These are phyloP conservation scores for Eriocheir sinensis DNA, from an alignment of 1,140 invertebrate species.

Conservation along the genomic window DNA sequence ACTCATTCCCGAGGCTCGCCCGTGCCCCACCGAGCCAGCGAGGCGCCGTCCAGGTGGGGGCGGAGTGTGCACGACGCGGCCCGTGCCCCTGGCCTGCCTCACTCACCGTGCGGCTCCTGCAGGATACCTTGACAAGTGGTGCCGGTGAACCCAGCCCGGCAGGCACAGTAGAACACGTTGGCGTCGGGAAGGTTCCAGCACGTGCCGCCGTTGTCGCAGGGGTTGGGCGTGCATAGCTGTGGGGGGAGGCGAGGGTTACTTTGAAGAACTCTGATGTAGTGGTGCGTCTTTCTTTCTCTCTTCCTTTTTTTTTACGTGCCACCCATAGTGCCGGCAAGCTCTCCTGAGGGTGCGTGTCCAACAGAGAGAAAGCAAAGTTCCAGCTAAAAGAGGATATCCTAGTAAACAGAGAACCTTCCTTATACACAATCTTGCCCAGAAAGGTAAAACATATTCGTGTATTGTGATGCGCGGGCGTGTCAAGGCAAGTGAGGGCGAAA, in stretches of 20 bases:
- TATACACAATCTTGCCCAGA: too few relatives aligned
- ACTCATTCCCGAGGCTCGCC: background rate
- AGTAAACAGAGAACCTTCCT: too few relatives aligned
- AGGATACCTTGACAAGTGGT: slow-evolving; percentile 87
- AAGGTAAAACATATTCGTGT: too few relatives aligned
- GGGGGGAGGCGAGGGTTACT: background rate
- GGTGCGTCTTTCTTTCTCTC: too few relatives aligned
- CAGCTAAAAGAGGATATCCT: too few relatives aligned
- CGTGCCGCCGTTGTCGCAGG: slow-evolving; percentile 89
- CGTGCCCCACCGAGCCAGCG: slow-evolving; percentile 1
- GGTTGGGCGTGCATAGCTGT: slow-evolving; percentile 88
- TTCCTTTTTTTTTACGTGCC: too few relatives aligned
- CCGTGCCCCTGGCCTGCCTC: slow-evolving; percentile 59
- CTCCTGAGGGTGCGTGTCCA: too few relatives aligned
- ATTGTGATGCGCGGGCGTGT: too few relatives aligned
- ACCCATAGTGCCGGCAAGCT: too few relatives aligned
- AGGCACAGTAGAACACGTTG: slow-evolving; percentile 87
- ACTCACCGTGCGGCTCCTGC: slow-evolving; percentile 71
- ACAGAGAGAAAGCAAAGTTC: too few relatives aligned
- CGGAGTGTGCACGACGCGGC: background rate
- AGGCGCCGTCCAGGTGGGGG: slow-evolving; percentile 31
- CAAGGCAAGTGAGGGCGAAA: too few relatives aligned
- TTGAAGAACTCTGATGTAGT: too few relatives aligned
- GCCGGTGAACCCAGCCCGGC: slow-evolving; percentile 88
- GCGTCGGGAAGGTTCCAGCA: slow-evolving; percentile 89